Percentiles rank a stretch among this genome's conserved stretches.
phyloP scores from a whole-genome alignment of 2,888 invertebrate genomes.

The Phengaris alcon region DNA sequence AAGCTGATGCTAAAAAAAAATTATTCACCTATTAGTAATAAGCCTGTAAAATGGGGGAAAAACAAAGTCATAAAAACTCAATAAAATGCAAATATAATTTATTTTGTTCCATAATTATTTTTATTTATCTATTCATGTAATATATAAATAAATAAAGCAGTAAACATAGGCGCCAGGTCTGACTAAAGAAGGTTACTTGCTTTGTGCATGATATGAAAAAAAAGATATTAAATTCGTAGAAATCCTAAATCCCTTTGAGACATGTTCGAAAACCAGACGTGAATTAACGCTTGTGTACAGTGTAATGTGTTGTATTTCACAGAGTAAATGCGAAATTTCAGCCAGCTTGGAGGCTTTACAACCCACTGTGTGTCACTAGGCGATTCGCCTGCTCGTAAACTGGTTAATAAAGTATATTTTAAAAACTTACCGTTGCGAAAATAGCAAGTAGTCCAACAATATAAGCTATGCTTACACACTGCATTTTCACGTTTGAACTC shows the following conservation, averaged over 20 bases:
- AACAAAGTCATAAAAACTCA: not conserved
- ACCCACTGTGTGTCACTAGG: no score
- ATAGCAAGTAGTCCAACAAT: slow-evolving; percentile 44
- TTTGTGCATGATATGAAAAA: no score
- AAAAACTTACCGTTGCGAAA: slow-evolving; percentile 53
- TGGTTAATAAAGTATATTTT: not conserved
- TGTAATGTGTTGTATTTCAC: no score
- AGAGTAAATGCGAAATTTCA: no score
- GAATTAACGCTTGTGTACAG: no score
- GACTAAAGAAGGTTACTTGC: not conserved
- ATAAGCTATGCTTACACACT: slow-evolving; percentile 49
- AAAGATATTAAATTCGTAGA: no score
- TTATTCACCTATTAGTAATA: not conserved
- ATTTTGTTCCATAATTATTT: not conserved
- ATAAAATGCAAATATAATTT: not conserved
- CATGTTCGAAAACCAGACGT: no score
- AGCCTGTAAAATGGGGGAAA: not conserved
- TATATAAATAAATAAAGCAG: slow-evolving; percentile 1
- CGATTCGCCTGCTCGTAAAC: no score
- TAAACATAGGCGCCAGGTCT: slow-evolving; percentile 13
- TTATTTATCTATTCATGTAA: slow-evolving; percentile 5
- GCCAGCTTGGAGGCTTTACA: no score
- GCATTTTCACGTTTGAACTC: slow-evolving; percentile 45
- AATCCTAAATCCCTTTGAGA: no score
- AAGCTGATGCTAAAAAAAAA: not conserved